Evolutionary conservation across 2,113 vertebrate species (phyloP).

Genomic region (Dermatemys mawii): DNA sequence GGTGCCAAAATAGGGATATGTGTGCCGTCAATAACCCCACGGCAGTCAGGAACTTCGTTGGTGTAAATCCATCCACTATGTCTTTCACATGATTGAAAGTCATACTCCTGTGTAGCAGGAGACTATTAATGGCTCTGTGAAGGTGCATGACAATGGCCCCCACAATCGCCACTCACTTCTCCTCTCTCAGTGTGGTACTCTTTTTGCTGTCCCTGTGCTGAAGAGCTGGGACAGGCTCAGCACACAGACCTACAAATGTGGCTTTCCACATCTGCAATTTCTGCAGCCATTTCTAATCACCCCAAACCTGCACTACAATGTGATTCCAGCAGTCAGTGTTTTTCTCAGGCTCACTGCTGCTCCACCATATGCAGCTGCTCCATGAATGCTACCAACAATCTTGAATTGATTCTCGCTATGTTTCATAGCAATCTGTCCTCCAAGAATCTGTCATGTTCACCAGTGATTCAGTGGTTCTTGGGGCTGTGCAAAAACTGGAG

Average conservation of each 20-base stretch:
- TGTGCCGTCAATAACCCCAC: neutral
- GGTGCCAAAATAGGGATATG: neutral
- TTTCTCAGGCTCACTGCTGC: neutral
- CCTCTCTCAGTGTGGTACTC: neutral
- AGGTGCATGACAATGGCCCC: neutral
- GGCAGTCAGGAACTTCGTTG: neutral
- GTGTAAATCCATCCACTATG: neutral
- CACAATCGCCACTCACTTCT: neutral
- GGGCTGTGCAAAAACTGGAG: neutral
- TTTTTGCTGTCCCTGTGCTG: neutral
- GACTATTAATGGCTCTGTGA: neutral
- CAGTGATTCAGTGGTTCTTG: neutral
- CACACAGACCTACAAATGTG: neutral
- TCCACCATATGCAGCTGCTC: neutral
- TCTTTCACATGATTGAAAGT: neutral
- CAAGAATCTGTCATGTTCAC: neutral
- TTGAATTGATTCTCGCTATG: neutral
- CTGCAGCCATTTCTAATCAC: neutral
- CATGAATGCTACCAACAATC: neutral
- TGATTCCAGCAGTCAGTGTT: neutral
- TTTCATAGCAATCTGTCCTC: neutral
- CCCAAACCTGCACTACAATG: neutral
- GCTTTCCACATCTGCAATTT: neutral
- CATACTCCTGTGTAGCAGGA: neutral
- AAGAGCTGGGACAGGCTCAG: neutral